Evolutionary conservation across 2,888 invertebrate species (phyloP).

Genomic region (Drosophila niveifrons): DNA sequence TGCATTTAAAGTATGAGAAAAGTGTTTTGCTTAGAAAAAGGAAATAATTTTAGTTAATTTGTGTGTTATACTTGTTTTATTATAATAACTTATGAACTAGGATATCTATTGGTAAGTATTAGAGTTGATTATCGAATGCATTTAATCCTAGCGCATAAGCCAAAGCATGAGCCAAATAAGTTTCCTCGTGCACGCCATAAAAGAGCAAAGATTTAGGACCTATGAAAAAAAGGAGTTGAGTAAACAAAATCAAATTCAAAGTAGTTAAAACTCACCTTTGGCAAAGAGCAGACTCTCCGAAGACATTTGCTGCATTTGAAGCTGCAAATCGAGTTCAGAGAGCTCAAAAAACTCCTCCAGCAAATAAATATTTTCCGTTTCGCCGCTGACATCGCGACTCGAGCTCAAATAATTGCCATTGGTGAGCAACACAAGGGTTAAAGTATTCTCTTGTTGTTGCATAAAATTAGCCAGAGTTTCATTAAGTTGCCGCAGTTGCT

Average conservation of each 20-base stretch:
- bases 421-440: constrained; percentile 64
- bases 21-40: too few species aligned
- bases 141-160: constrained; percentile 91
- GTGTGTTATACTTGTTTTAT: background rate
- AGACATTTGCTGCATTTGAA: constrained; percentile 44
- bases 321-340: constrained; percentile 27
- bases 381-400: constrained; percentile 56
- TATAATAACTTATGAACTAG: background rate
- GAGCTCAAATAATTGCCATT: constrained; percentile 52
- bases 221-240: constrained; percentile 75
- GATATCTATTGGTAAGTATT: background rate
- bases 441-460: constrained; percentile 23
- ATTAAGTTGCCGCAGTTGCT: constrained; percentile 90
- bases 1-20: too few species aligned
- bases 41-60: too few species aligned
- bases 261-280: constrained; percentile 43
- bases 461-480: constrained; percentile 87
- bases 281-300: constrained; percentile 71
- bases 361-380: constrained; percentile 37
- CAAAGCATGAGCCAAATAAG: constrained; percentile 93
- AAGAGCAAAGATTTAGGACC: constrained; percentile 95
- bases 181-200: constrained; percentile 94
- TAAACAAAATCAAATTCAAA: background rate
- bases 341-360: constrained; percentile 30
- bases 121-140: constrained; percentile 3